phyloP scores from a whole-genome alignment of 2,113 vertebrate genomes.

The Spizaetus ornatus region DNA sequence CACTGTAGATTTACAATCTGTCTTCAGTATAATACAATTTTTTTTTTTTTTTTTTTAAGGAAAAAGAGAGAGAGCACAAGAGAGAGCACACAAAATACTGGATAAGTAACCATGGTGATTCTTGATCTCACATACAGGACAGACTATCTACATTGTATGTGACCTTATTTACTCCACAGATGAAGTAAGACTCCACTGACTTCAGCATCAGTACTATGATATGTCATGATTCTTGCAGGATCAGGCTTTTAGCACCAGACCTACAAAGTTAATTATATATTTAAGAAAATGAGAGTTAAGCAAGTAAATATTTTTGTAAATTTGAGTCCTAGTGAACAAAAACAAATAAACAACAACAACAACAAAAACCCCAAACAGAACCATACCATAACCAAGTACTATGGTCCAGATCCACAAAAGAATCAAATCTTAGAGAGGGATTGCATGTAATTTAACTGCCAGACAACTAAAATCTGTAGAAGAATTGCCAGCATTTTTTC shows the following conservation, averaged over 20 bases:
- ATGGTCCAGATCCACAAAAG: not conserved
- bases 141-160: not conserved
- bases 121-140: not conserved
- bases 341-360: not conserved
- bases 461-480: not conserved
- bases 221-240: not conserved
- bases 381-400: not conserved
- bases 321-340: not conserved
- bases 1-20: not conserved
- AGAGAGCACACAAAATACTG: accelerated
- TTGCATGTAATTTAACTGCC: not conserved
- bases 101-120: conserved; percentile 61
- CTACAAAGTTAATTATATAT: not conserved
- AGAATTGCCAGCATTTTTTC: not conserved
- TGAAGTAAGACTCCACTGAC: not conserved
- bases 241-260: not conserved
- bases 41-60: too few relatives aligned
- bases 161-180: not conserved
- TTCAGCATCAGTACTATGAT: not conserved
- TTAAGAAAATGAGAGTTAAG: not conserved
- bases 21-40: not conserved
- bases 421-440: not conserved
- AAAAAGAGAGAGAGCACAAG: not conserved
- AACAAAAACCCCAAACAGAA: not conserved
- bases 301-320: not conserved